Conservation (phyloP, 2,888 invertebrate genomes). For the Saturnia pavonia region DNA sequence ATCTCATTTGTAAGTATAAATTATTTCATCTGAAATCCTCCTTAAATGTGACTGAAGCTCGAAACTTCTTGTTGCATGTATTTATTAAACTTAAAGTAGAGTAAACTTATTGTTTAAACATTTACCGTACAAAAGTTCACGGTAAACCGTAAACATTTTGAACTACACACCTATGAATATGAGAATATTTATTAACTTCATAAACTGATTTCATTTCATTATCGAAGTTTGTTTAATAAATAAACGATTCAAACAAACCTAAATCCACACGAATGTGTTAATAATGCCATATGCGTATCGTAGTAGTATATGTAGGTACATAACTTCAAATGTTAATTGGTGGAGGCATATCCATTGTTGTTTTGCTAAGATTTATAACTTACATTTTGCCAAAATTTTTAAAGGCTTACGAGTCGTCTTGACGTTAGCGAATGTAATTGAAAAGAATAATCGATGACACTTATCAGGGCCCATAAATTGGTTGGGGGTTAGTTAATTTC, state of each 20-base stretch:
- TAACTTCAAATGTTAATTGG: not conserved
- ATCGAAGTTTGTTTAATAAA: conserved; percentile 36
- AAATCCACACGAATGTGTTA: conserved; percentile 26
- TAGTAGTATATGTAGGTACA: not conserved
- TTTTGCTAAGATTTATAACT: not conserved
- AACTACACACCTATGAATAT: conserved; percentile 22
- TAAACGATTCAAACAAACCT: conserved; percentile 29
- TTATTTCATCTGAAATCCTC: too few species aligned
- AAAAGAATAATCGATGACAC: too few species aligned
- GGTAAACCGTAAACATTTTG: conserved; percentile 25
- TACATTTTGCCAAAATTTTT: too few species aligned
- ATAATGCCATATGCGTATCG: conserved; percentile 21
- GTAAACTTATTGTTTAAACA: not conserved
- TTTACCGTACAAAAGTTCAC: conserved; percentile 28
- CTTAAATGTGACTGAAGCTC: too few species aligned
- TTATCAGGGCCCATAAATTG: too few species aligned
- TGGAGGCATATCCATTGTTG: not conserved
- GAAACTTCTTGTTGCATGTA: too few species aligned
- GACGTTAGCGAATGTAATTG: too few species aligned
- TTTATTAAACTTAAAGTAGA: not conserved
- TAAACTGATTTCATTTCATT: conserved; percentile 39
- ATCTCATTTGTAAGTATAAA: too few species aligned
- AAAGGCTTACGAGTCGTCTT: too few species aligned
- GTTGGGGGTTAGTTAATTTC: too few species aligned
- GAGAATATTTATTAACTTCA: conserved; percentile 33